A percentile compares a stretch with the other conserved stretches of the same genome.
Evolutionary conservation across 2,797 vertebrate genomes (phyloP).

Genomic region (Pempheris klunzingeri): DNA sequence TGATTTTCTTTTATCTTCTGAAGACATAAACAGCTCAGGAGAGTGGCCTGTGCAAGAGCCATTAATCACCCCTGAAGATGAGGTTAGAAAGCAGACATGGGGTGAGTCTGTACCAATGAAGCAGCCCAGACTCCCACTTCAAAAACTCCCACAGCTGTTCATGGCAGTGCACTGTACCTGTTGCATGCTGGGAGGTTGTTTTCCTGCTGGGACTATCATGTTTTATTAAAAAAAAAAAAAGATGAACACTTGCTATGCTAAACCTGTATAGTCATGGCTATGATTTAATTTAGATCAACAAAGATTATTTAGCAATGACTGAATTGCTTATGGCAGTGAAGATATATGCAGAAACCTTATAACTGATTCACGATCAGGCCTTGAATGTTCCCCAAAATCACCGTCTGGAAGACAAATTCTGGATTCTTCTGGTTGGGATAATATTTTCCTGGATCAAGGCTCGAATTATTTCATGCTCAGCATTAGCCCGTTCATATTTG

Average conservation of each 20-base stretch:
- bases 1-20: slow-evolving; percentile 79
- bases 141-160: slow-evolving; percentile 62
- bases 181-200: slow-evolving; percentile 31
- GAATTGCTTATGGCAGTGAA: slow-evolving; percentile 26
- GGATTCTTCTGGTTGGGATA: slow-evolving; percentile 63
- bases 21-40: slow-evolving; percentile 77
- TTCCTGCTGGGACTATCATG: slow-evolving; percentile 7
- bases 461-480: slow-evolving; percentile 60
- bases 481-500: slow-evolving; percentile 55
- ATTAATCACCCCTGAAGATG: slow-evolving; percentile 77
- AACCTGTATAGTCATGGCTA: slow-evolving; percentile 7
- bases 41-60: slow-evolving; percentile 60
- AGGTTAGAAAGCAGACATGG: slow-evolving; percentile 77
- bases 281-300: slow-evolving; percentile 43
- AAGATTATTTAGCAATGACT: slow-evolving; percentile 13
- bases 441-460: slow-evolving; percentile 74
- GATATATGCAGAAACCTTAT: slow-evolving; percentile 52
- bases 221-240: slow-evolving; percentile 29
- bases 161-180: slow-evolving; percentile 45
- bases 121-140: slow-evolving; percentile 53
- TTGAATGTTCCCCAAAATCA: slow-evolving; percentile 59
- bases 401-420: slow-evolving; percentile 64
- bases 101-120: slow-evolving; percentile 47
- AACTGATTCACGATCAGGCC: slow-evolving; percentile 63
- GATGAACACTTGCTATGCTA: slow-evolving; percentile 17